A percentile compares a stretch with the other conserved stretches of the same genome.
These are phyloP conservation scores for Eulemur mongoz DNA, from an alignment of 2,797 vertebrate species.

Conservation along the genomic window DNA sequence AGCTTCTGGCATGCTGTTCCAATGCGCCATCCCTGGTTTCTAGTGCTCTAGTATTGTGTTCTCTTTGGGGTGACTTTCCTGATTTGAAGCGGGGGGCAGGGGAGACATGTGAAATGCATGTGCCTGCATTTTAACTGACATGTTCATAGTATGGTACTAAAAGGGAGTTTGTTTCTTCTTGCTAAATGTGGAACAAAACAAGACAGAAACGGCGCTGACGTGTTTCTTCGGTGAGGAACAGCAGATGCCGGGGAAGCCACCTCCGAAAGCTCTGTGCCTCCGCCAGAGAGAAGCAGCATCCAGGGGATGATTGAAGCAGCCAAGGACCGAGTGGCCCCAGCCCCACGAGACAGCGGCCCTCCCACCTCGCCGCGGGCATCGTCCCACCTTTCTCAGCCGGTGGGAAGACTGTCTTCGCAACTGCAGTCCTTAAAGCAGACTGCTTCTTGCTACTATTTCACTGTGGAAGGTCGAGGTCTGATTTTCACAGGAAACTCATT, in stretches of 20 bases:
- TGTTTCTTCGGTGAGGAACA: not conserved
- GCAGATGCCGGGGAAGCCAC: not conserved
- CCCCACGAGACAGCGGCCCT: accelerated
- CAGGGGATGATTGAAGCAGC: no score
- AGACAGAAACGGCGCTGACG: accelerated
- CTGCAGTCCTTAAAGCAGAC: not conserved
- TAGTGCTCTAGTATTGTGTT: not conserved
- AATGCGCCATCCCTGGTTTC: not conserved
- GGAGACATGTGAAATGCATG: no score
- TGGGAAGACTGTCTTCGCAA: not conserved
- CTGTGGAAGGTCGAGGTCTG: not conserved
- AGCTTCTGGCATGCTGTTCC: not conserved
- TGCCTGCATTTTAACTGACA: not conserved
- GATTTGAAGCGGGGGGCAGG: not conserved
- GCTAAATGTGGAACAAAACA: not conserved
- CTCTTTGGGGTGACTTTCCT: not conserved
- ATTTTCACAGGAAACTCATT: not conserved
- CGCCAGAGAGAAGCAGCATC: not conserved
- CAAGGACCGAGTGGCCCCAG: accelerated
- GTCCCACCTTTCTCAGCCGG: not conserved
- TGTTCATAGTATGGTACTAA: not conserved
- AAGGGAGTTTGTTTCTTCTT: not conserved
- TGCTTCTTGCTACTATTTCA: not conserved
- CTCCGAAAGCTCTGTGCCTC: not conserved
- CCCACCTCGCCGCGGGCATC: accelerated